phyloP scores from a whole-genome alignment of 2,113 vertebrate genomes.

The Agapornis roseicollis region DNA sequence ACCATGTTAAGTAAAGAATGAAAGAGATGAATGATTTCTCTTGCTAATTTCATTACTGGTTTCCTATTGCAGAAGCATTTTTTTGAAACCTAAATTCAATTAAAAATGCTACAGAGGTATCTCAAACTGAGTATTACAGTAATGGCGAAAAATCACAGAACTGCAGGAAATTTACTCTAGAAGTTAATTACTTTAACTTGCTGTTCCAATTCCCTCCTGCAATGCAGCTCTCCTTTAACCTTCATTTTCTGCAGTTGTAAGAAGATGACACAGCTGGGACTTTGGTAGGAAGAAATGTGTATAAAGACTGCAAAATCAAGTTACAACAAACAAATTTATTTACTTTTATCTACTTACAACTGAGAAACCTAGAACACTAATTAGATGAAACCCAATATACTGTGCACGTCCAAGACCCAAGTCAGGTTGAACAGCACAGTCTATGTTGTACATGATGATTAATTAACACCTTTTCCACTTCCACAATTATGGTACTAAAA shows the following conservation, averaged over 20 bases:
- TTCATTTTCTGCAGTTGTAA: not conserved
- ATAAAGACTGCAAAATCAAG: not conserved
- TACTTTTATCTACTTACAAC: not conserved
- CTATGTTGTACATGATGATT: not conserved
- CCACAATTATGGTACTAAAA: not conserved
- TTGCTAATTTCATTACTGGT: slow-evolving; percentile 33
- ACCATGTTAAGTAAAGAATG: not conserved
- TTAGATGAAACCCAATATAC: not conserved
- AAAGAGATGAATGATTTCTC: slow-evolving; percentile 63
- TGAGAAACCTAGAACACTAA: not conserved
- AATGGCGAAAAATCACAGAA: not conserved
- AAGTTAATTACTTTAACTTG: slow-evolving; percentile 35
- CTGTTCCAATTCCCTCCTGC: not conserved
- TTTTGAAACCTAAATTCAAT: not conserved
- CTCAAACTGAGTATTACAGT: not conserved
- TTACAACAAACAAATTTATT: not conserved
- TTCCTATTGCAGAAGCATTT: not conserved
- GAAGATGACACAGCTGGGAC: not conserved
- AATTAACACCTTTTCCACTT: not conserved
- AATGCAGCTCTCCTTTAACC: not conserved
- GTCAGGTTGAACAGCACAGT: not conserved
- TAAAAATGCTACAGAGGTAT: not conserved
- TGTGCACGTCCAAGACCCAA: not conserved
- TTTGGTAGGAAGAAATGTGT: not conserved
- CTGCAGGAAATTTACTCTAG: not conserved